phyloP scores from a whole-genome alignment of 2,113 vertebrate species.

The Chelonoidis abingdonii region DNA sequence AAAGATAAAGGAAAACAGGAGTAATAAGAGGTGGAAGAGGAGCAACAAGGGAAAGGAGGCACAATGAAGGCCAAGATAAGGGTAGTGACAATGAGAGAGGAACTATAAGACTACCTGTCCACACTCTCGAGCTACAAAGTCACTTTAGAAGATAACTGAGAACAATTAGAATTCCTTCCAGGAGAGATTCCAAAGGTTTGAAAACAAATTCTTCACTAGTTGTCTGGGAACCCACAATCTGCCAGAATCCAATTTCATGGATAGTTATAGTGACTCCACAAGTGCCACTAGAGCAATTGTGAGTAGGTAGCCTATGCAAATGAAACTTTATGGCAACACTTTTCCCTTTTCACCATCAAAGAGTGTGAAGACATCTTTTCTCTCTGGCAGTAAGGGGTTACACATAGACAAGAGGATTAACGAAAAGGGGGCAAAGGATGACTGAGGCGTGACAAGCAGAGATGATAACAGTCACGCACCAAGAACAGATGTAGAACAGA shows the following conservation, averaged over 20 bases:
- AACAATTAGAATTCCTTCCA: not conserved
- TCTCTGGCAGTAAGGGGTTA: not conserved
- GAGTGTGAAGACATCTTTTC: too few species aligned
- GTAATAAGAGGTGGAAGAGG: not conserved
- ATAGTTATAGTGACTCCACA: not conserved
- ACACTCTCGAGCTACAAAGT: not conserved
- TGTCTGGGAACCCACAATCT: not conserved
- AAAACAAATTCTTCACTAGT: not conserved
- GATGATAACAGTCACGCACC: not conserved
- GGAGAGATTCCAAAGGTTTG: not conserved
- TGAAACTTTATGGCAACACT: not conserved
- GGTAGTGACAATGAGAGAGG: not conserved
- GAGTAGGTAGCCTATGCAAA: fast-evolving
- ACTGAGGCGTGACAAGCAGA: not conserved
- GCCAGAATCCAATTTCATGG: not conserved
- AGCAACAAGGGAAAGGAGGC: not conserved
- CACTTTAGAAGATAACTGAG: too few species aligned
- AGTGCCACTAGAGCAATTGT: not conserved
- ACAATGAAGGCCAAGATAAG: not conserved
- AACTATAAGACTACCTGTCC: not conserved
- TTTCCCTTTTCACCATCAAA: too few species aligned
- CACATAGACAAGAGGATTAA: not conserved
- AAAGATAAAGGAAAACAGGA: not conserved
- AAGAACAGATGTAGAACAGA: not conserved
- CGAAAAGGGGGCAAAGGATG: not conserved